These are phyloP conservation scores for Mya arenaria DNA, from an alignment of 1,140 invertebrate genomes.

Conservation along the genomic window DNA sequence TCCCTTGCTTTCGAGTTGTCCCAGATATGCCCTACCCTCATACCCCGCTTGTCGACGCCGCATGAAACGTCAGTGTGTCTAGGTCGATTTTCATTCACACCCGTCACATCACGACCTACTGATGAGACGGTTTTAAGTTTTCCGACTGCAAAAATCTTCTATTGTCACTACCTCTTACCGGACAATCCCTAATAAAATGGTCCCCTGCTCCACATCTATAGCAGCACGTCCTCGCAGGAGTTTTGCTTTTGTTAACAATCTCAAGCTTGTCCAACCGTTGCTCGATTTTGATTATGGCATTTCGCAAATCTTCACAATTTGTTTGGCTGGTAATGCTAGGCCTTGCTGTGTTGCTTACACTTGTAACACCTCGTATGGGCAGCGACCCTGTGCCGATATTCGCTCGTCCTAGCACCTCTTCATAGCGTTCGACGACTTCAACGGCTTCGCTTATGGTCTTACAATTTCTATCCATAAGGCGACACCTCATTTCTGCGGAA, in stretches of 20 bases:
- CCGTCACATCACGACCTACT: neutral
- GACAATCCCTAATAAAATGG: conserved; percentile 14
- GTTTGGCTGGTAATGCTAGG: neutral
- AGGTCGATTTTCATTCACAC: neutral
- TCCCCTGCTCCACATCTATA: neutral
- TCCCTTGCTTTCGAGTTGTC: neutral
- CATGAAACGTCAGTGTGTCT: neutral
- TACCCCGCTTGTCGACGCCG: neutral
- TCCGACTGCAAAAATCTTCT: neutral
- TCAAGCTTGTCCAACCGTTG: neutral
- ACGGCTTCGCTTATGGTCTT: conserved; percentile 14
- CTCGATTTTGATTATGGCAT: neutral
- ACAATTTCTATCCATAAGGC: conserved; percentile 26
- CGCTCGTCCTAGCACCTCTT: conserved; percentile 15
- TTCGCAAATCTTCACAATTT: neutral
- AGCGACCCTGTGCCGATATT: conserved; percentile 22
- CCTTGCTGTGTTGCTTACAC: neutral
- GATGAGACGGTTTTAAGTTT: conserved; percentile 3
- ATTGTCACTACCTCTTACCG: neutral
- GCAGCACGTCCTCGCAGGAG: neutral
- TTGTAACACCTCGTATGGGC: conserved; percentile 78
- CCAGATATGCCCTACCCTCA: neutral
- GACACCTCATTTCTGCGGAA: conserved; percentile 21
- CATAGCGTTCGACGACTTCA: conserved; percentile 40
- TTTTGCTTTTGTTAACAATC: neutral